These are phyloP conservation scores for Chiridota heheva DNA, from an alignment of 35 echinoderm and acorn worm species.

Conservation along the genomic window DNA sequence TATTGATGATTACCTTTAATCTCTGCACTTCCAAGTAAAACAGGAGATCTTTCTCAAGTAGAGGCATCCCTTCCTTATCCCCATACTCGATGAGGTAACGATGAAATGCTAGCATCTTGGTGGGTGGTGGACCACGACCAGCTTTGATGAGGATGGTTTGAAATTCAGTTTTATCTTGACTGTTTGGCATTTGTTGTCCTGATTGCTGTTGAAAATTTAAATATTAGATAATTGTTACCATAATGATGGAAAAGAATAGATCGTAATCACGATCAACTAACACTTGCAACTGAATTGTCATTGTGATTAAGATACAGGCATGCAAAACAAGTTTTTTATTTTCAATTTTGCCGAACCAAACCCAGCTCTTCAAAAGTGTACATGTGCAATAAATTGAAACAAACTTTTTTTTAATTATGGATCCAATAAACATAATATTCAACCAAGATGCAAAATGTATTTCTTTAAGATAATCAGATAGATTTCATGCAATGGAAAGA, in stretches of 20 bases:
- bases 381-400: no score
- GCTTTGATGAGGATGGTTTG: constrained; percentile 56
- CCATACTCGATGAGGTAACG: constrained; percentile 87
- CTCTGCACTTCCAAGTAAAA: constrained; percentile 95
- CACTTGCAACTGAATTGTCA: neutral
- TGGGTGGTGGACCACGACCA: constrained; percentile 57
- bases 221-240: neutral
- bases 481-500: no score
- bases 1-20: constrained; percentile 76
- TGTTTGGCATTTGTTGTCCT: constrained; percentile 81
- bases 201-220: constrained; percentile 61
- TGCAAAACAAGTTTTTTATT: no score
- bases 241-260: no score
- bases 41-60: constrained; percentile 83
- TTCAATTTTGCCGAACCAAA: no score
- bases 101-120: constrained; percentile 87
- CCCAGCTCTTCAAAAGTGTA: no score
- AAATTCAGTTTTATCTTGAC: constrained; percentile 96
- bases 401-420: no score
- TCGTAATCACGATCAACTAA: no score
- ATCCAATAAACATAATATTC: no score
- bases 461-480: no score
- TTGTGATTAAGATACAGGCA: neutral
- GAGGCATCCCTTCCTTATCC: constrained; percentile 69
- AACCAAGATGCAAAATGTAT: no score